Evolutionary conservation across 2,113 vertebrate species (phyloP).

Genomic region (Cochlearius cochlearius): DNA sequence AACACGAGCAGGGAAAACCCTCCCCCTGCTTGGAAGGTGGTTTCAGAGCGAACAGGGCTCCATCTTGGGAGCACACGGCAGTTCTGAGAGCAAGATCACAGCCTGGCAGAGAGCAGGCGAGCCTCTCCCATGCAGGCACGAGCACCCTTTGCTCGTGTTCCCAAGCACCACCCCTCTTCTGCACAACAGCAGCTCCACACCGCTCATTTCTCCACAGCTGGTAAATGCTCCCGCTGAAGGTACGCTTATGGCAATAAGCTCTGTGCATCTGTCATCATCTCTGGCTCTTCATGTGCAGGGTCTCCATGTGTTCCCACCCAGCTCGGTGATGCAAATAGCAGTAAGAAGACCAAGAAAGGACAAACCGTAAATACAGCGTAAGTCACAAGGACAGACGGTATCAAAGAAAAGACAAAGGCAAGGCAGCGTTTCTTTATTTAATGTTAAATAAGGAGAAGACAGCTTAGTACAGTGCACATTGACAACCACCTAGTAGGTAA

Average conservation of each 20-base stretch:
- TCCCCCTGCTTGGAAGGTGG: neutral
- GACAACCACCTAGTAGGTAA: neutral
- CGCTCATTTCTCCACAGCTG: neutral
- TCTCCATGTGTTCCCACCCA: neutral
- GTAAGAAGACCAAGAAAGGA: neutral
- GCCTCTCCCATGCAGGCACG: rapidly evolving
- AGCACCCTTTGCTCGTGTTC: neutral
- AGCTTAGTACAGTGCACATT: neutral
- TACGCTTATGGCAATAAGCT: rapidly evolving
- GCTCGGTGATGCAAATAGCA: neutral
- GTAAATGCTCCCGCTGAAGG: neutral
- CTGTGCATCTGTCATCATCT: neutral
- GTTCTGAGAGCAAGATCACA: neutral
- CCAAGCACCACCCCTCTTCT: neutral
- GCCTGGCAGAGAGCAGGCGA: neutral
- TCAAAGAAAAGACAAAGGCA: neutral
- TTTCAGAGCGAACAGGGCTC: neutral
- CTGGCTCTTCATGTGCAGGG: rapidly evolving
- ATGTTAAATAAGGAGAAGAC: neutral
- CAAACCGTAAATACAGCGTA: rapidly evolving
- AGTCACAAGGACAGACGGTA: neutral
- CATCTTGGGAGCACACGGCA: rapidly evolving
- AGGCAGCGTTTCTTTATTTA: neutral
- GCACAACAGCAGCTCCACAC: neutral
- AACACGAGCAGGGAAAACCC: neutral